These are phyloP conservation scores for Acridotheres tristis DNA, from an alignment of 2,797 vertebrate genomes.

Conservation along the genomic window DNA sequence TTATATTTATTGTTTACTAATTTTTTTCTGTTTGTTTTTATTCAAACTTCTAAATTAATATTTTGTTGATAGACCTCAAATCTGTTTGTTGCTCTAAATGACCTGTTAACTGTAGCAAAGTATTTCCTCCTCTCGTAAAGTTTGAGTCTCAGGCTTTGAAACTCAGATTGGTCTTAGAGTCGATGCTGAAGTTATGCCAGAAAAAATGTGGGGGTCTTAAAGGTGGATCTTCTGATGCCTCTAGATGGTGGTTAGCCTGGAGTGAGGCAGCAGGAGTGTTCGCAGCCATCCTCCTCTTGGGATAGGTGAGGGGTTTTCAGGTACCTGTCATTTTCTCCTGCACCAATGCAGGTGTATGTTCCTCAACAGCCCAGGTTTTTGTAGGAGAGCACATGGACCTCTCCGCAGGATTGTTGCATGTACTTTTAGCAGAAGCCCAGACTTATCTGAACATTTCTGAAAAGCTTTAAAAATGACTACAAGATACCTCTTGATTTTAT, in stretches of 20 bases:
- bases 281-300: accelerated
- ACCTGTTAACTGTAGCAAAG: not conserved
- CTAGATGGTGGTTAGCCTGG: not conserved
- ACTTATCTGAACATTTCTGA: not conserved
- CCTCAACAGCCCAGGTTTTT: not conserved
- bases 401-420: not conserved
- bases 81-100: not conserved
- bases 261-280: not conserved
- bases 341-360: not conserved
- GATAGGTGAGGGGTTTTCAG: not conserved
- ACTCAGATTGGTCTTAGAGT: not conserved
- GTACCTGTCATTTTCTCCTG: conserved; percentile 1
- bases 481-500: conserved; percentile 21
- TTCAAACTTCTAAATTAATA: not conserved
- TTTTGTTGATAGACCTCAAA: not conserved
- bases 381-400: not conserved
- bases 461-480: not conserved
- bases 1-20: not conserved
- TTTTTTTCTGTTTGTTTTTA: not conserved
- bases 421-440: not conserved
- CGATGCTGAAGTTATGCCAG: not conserved
- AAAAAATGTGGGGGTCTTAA: not conserved
- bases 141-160: not conserved
- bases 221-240: not conserved
- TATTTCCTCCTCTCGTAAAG: not conserved